A percentile compares a stretch with the other conserved stretches of the same genome.
phyloP scores from a whole-genome alignment of 1,140 invertebrate genomes.

The Drosophila triauraria region DNA sequence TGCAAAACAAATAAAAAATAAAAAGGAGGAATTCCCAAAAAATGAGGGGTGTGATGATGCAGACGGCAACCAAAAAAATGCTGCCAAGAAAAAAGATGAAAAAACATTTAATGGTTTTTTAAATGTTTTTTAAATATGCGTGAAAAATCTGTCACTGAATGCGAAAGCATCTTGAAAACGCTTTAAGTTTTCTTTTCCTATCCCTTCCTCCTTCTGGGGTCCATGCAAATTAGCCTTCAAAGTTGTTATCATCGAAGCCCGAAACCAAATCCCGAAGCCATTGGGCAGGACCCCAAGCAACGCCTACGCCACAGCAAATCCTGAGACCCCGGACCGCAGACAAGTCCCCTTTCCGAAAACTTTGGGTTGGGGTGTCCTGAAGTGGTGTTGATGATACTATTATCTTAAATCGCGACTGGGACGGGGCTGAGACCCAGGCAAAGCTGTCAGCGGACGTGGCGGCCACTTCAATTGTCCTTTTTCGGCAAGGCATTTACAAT shows the following conservation, averaged over 20 bases:
- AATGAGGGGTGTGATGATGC: constrained; percentile 64
- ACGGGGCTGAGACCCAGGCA: constrained; percentile 41
- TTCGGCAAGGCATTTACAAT: constrained; percentile 69
- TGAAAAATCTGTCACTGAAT: constrained; percentile 70
- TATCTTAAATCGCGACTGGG: constrained; percentile 79
- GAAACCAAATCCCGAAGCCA: constrained; percentile 51
- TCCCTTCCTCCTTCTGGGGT: constrained; percentile 1
- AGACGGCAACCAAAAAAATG: constrained; percentile 34
- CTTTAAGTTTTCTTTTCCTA: constrained; percentile 63
- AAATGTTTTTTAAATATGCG: constrained; percentile 85
- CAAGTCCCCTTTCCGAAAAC: constrained; percentile 28
- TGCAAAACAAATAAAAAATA: constrained; percentile 62
- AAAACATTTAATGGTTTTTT: constrained; percentile 84
- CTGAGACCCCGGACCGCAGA: constrained; percentile 54
- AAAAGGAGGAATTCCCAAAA: constrained; percentile 37
- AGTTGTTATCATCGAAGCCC: constrained; percentile 70
- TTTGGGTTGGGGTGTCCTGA: constrained; percentile 17
- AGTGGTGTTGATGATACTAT: constrained; percentile 84
- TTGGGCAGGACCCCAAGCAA: constrained; percentile 53
- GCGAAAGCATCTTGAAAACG: constrained; percentile 41
- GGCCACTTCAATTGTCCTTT: constrained; percentile 74
- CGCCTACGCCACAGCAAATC: constrained; percentile 60
- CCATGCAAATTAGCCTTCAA: constrained; percentile 75
- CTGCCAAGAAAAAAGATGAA: constrained; percentile 35
- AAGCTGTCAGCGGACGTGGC: constrained; percentile 69